These are phyloP conservation scores for Agonopterix arenella DNA, from an alignment of 2,888 invertebrate species.

Conservation along the genomic window DNA sequence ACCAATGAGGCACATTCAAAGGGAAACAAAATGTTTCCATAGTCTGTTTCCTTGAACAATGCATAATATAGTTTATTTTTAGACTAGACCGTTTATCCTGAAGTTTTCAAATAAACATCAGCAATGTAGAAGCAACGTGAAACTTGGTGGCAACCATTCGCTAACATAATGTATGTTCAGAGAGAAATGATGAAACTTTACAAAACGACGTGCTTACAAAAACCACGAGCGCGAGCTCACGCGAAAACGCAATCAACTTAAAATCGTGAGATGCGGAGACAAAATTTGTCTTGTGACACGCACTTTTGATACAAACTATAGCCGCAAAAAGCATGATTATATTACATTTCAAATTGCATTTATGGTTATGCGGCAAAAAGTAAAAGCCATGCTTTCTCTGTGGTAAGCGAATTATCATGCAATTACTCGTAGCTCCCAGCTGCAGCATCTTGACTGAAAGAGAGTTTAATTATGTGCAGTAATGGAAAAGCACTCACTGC, in stretches of 20 bases:
- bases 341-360: neutral
- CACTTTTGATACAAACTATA: neutral
- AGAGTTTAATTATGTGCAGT: neutral
- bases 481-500: conserved; percentile 81
- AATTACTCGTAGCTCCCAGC: neutral
- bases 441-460: neutral
- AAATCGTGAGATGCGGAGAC: conserved; percentile 6
- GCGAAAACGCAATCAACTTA: conserved; percentile 15
- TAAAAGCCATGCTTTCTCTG: conserved; percentile 7
- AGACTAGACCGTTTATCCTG: conserved; percentile 3
- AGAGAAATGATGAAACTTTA: conserved; percentile 12
- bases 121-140: conserved; percentile 4
- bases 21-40: too few relatives aligned
- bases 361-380: neutral
- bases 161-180: conserved; percentile 7
- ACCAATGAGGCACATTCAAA: too few relatives aligned
- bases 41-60: neutral
- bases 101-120: conserved; percentile 7
- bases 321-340: neutral
- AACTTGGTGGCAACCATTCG: conserved; percentile 7
- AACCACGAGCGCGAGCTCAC: conserved; percentile 9
- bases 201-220: conserved; percentile 8
- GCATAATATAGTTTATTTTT: neutral
- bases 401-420: conserved; percentile 7
- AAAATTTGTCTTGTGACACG: conserved; percentile 5